Conservation (phyloP, 1,140 invertebrate species). For the Hetaerina americana region DNA sequence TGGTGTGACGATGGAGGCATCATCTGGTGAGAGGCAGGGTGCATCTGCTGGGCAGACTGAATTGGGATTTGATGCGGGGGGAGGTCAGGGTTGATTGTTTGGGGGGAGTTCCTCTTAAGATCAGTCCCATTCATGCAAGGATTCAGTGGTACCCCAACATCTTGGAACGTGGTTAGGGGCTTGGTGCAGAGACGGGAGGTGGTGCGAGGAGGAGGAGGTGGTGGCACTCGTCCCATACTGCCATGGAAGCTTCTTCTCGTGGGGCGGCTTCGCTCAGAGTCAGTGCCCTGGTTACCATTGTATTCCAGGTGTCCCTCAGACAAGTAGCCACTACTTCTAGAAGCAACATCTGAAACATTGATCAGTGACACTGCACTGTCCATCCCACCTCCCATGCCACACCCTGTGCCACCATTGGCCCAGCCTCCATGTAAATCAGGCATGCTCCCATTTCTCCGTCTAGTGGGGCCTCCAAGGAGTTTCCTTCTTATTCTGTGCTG, state of each 20-base stretch:
- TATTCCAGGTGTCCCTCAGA: slow-evolving; percentile 78
- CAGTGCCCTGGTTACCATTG: slow-evolving; percentile 53
- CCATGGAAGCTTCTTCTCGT: slow-evolving; percentile 84
- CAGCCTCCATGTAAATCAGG: slow-evolving; percentile 72
- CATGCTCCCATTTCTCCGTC: slow-evolving; percentile 80
- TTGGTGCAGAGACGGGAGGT: slow-evolving; percentile 63
- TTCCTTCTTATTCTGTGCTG: slow-evolving; percentile 83
- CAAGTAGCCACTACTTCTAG: slow-evolving; percentile 62
- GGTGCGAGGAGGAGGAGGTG: slow-evolving; percentile 69
- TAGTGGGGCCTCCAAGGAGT: slow-evolving; percentile 68
- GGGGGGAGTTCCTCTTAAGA: neutral
- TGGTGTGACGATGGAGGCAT: neutral
- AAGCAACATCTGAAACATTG: slow-evolving; percentile 57
- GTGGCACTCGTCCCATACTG: slow-evolving; percentile 69
- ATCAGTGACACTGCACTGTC: slow-evolving; percentile 40
- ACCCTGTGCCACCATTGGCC: slow-evolving; percentile 27
- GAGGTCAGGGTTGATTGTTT: neutral
- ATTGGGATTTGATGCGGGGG: neutral
- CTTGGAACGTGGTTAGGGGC: neutral
- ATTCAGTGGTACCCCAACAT: neutral
- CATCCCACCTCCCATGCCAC: slow-evolving; percentile 20
- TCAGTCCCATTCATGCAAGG: neutral
- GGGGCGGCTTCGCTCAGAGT: slow-evolving; percentile 57
- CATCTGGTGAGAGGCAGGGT: neutral
- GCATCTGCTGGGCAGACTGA: neutral